phyloP scores from a whole-genome alignment of 2,888 invertebrate species.

The Aphidoletes aphidimyza region DNA sequence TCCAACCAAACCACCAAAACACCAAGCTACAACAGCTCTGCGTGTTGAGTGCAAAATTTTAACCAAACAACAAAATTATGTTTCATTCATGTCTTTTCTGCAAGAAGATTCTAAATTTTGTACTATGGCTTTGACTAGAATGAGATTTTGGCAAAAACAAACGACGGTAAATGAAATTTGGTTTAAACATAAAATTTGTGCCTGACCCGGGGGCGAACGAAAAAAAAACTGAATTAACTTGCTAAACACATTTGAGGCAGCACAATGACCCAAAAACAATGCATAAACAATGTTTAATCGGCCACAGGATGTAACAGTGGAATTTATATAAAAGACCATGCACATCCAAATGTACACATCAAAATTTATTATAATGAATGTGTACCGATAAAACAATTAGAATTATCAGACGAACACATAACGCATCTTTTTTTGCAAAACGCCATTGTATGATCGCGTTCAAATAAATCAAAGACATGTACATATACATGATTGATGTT shows the following conservation, averaged over 20 bases:
- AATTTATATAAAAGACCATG: too few species aligned
- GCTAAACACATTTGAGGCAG: neutral
- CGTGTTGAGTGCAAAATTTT: too few species aligned
- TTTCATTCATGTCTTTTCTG: neutral
- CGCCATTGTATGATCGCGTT: neutral
- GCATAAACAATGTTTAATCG: neutral
- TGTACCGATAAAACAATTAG: neutral
- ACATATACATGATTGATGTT: neutral
- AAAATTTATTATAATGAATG: neutral
- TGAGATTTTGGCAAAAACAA: neutral
- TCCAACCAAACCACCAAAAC: neutral
- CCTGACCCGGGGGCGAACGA: neutral
- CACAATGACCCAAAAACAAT: constrained; percentile 17
- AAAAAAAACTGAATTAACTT: neutral
- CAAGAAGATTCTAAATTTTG: neutral
- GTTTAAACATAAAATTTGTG: neutral
- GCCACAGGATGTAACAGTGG: constrained; percentile 7
- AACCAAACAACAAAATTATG: too few species aligned
- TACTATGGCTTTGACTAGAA: neutral
- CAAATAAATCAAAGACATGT: neutral
- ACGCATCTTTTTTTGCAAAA: too few species aligned
- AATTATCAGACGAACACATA: neutral
- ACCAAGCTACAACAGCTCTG: too few species aligned
- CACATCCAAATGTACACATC: neutral
- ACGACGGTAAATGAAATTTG: neutral